phyloP scores from a whole-genome alignment of 2,888 invertebrate genomes.

The Dryocosmus kuriphilus region DNA sequence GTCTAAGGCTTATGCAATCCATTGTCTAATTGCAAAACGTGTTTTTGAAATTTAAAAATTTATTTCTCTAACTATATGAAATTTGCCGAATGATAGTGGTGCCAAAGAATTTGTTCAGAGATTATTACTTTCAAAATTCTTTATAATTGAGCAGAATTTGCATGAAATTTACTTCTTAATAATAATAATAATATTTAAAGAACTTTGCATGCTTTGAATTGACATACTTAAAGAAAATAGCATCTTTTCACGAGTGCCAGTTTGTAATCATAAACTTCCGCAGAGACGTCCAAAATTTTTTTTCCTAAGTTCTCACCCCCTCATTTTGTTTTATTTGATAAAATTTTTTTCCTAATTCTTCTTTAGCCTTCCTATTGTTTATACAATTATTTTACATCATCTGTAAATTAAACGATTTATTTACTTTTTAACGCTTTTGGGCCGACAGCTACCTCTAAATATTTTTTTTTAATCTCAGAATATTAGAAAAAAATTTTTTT shows the following conservation, averaged over 20 bases:
- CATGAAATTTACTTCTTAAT: background rate
- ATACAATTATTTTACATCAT: too few relatives aligned
- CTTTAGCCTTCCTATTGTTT: too few relatives aligned
- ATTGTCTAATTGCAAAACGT: background rate
- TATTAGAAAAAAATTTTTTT: too few relatives aligned
- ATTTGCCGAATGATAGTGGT: slow-evolving; percentile 4
- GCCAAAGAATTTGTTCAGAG: slow-evolving; percentile 34
- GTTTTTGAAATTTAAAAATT: background rate
- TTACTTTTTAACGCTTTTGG: too few relatives aligned
- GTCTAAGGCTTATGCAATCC: background rate
- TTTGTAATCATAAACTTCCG: background rate
- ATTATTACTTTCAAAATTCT: background rate
- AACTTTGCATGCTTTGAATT: background rate
- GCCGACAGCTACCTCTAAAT: too few relatives aligned
- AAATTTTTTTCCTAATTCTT: too few relatives aligned
- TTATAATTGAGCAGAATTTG: background rate
- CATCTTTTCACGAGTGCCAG: background rate
- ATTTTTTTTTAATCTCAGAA: too few relatives aligned
- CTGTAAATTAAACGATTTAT: too few relatives aligned
- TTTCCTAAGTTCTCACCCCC: too few relatives aligned
- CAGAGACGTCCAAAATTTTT: too few relatives aligned
- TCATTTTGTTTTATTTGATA: too few relatives aligned
- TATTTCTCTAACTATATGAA: background rate
- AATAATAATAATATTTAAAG: background rate
- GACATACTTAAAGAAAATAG: background rate